Percentiles rank a stretch among this genome's conserved stretches.
Evolutionary conservation across 2,888 invertebrate genomes (phyloP).

Genomic region (Tetheella fluctuosa): DNA sequence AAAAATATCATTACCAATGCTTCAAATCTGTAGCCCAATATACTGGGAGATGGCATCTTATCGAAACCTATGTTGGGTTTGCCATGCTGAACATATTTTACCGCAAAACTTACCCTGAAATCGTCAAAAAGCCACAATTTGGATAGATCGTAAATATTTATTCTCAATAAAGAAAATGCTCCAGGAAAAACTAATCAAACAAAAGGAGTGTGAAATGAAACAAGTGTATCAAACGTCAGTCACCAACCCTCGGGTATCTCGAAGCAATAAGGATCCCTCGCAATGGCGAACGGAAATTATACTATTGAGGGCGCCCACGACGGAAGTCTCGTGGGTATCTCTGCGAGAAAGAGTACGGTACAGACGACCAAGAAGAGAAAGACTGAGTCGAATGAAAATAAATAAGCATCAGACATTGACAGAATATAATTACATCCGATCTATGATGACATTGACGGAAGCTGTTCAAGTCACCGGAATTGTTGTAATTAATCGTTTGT

Average conservation of each 20-base stretch:
- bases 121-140: too few species aligned
- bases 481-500: background rate
- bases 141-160: too few species aligned
- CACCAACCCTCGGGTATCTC: slow-evolving; percentile 33
- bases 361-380: slow-evolving; percentile 21
- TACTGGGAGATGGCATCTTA: too few species aligned
- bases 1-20: too few species aligned
- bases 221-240: slow-evolving; percentile 35
- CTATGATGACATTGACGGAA: background rate
- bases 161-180: slow-evolving; percentile 22
- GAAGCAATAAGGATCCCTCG: slow-evolving; percentile 49
- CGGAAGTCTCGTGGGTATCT: slow-evolving; percentile 57
- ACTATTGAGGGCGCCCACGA: slow-evolving; percentile 57
- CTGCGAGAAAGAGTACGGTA: slow-evolving; percentile 28
- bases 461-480: background rate
- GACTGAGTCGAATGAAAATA: slow-evolving; percentile 30
- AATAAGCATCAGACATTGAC: slow-evolving; percentile 28
- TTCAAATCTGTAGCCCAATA: too few species aligned
- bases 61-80: too few species aligned
- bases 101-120: too few species aligned
- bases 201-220: slow-evolving; percentile 38
- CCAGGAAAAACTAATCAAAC: slow-evolving; percentile 10
- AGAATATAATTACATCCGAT: background rate
- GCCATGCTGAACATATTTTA: too few species aligned
- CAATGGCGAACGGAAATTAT: slow-evolving; percentile 62